Percentiles rank a stretch among this genome's conserved stretches.
Conservation (phyloP, 2,888 invertebrate species). For the Nymphalis c-album region DNA sequence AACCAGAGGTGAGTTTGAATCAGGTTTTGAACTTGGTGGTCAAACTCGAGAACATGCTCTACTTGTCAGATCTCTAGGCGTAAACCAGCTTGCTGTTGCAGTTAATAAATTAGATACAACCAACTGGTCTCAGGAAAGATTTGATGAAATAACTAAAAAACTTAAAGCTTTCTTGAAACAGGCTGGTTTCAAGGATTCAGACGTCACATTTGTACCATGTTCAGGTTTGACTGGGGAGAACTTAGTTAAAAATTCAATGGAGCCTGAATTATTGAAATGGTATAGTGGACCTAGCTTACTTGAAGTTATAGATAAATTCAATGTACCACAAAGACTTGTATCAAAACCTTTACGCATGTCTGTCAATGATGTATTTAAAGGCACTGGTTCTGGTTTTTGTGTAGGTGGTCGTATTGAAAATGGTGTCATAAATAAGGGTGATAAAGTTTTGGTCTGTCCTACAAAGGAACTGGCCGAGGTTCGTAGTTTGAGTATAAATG, state of each 20-base stretch:
- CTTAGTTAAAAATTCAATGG: constrained; percentile 85
- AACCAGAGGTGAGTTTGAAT: constrained; percentile 98
- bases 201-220: constrained; percentile 95
- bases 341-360: constrained; percentile 94
- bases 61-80: constrained; percentile 93
- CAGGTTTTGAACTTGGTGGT: constrained; percentile 98
- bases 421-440: constrained; percentile 92
- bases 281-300: constrained; percentile 93
- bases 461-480: constrained; percentile 91
- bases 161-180: constrained; percentile 92
- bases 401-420: constrained; percentile 96
- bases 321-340: constrained; percentile 92
- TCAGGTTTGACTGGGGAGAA: constrained; percentile 98
- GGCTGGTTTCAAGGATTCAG: constrained; percentile 93
- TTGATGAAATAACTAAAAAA: constrained; percentile 92
- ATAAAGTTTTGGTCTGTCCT: constrained; percentile 93
- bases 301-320: constrained; percentile 93
- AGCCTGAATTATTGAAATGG: constrained; percentile 84
- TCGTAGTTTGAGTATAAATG: constrained; percentile 89
- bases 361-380: constrained; percentile 97
- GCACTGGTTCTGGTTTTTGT: constrained; percentile 93
- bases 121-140: constrained; percentile 95
- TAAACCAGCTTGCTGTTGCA: constrained; percentile 95
- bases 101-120: constrained; percentile 99
- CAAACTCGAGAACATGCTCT: constrained; percentile 99